phyloP scores from a whole-genome alignment of 2,888 invertebrate genomes.

The Perdita meconis region DNA sequence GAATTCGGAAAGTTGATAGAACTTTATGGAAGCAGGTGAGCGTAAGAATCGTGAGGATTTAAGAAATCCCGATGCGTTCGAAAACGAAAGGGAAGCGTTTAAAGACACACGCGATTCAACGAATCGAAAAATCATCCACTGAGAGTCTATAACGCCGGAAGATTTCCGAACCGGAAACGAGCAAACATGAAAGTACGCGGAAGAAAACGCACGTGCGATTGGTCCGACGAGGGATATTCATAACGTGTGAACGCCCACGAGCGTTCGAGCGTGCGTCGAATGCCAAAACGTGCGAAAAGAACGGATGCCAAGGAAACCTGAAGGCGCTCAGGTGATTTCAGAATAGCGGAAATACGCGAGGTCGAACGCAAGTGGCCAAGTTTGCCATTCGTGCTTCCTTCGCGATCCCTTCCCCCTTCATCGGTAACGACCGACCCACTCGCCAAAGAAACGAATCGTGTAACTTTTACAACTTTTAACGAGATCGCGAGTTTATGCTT shows the following conservation, averaged over 20 bases:
- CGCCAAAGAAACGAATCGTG: constrained; percentile 58
- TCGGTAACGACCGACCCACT: constrained; percentile 60
- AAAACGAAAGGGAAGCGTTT: constrained; percentile 28
- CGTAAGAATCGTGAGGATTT: neutral
- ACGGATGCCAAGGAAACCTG: constrained; percentile 68
- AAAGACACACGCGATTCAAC: constrained; percentile 38
- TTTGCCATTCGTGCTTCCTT: constrained; percentile 52
- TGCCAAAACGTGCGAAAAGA: constrained; percentile 73
- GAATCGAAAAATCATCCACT: constrained; percentile 51
- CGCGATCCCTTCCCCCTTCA: too few species aligned
- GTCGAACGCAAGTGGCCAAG: constrained; percentile 57
- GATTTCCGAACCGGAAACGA: constrained; percentile 69
- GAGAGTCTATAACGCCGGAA: constrained; percentile 56
- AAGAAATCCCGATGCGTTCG: neutral
- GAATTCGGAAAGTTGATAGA: neutral
- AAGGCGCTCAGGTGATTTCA: constrained; percentile 65
- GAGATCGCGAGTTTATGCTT: constrained; percentile 55
- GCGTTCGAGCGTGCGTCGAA: constrained; percentile 73
- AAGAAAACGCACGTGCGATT: constrained; percentile 74
- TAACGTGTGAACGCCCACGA: constrained; percentile 76
- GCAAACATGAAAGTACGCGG: constrained; percentile 73
- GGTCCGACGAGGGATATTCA: constrained; percentile 74
- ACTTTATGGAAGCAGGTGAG: neutral
- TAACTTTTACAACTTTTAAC: constrained; percentile 63
- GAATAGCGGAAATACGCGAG: constrained; percentile 57